Base-by-base conservation (phyloP, 1,140 invertebrate genomes). In the Pseudoatta argentina region DNA sequence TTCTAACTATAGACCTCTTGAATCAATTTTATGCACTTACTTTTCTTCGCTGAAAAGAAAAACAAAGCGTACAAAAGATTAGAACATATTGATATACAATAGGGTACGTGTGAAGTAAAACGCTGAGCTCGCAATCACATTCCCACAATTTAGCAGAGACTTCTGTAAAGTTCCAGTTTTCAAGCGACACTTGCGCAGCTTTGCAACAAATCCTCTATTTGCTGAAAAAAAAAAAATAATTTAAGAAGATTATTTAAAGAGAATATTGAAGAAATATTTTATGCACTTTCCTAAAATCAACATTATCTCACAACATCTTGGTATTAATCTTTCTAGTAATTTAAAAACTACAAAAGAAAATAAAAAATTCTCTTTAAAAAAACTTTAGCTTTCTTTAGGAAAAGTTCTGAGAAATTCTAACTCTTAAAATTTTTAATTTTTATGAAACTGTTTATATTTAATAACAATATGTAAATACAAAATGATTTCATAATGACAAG, bases 71-170 rank as follows among this genome's bases (percentile, higher is more conserved):
- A 51, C 39, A 61, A 83, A 63, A 48, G 67, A 59, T 2, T 16
- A n/a, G 14, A 83, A 83, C 34, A 73, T 72, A 61, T 82, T 73
- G 69, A 83, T 83, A 21, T 21, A 21, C 69, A 83, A 83, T 44
- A 16, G 3, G 3, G 18, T 39, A 24, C 14, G 5, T 21, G 27
- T 39, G 2, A 73, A 6, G 24, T 83, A 83, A 73, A 83, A 24
- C 10, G 66, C 34, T 59, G 79, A 73, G 53, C 39, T 48, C 24
- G 59, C 79, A 82, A 82, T 82, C 76, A 53, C 61, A 66, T 27
- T 79, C 55, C 55, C 16, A 48, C 39, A 61, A 73, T 73, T 83
- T 83, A 51, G 14, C 18, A 44, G 24, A 75, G 57, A 73, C 27
- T 27, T 16, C 14, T 16, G n/a, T 2, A 27, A 67, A 61, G 51